These are phyloP conservation scores for Lamprologus speciosus DNA, from an alignment of 2,113 vertebrate genomes.

Conservation along the genomic window DNA sequence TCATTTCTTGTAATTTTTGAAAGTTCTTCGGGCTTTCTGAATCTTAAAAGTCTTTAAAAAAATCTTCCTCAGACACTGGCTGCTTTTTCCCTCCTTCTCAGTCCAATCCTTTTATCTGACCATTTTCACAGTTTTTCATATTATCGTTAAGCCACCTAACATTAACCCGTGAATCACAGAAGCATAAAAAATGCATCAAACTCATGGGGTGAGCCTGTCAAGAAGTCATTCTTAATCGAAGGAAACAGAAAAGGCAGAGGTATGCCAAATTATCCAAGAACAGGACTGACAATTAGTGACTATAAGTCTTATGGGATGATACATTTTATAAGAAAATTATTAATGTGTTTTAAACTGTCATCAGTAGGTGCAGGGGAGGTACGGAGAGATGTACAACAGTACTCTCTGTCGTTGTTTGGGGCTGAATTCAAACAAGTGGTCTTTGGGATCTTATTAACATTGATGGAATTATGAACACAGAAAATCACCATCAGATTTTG, in stretches of 20 bases:
- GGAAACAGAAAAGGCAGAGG: not conserved
- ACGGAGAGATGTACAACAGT: not conserved
- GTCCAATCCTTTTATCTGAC: not conserved
- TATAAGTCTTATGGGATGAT: not conserved
- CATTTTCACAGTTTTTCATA: not conserved
- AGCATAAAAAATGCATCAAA: not conserved
- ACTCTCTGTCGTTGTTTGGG: not conserved
- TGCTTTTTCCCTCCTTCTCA: not conserved
- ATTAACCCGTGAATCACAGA: not conserved
- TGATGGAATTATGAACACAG: not conserved
- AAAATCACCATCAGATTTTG: not conserved
- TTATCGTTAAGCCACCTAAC: not conserved
- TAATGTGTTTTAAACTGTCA: not conserved
- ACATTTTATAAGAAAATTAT: not conserved
- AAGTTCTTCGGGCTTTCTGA: not conserved
- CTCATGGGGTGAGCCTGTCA: not conserved
- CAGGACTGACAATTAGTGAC: not conserved
- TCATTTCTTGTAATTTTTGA: not conserved
- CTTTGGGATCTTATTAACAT: not conserved
- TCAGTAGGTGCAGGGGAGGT: not conserved
- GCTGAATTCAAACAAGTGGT: not conserved
- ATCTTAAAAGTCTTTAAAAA: not conserved
- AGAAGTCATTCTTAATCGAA: not conserved
- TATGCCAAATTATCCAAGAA: not conserved
- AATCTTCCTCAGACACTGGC: not conserved